Evolutionary conservation across 2,888 invertebrate genomes (phyloP).

Genomic region (Petrolisthes manimaculis): DNA sequence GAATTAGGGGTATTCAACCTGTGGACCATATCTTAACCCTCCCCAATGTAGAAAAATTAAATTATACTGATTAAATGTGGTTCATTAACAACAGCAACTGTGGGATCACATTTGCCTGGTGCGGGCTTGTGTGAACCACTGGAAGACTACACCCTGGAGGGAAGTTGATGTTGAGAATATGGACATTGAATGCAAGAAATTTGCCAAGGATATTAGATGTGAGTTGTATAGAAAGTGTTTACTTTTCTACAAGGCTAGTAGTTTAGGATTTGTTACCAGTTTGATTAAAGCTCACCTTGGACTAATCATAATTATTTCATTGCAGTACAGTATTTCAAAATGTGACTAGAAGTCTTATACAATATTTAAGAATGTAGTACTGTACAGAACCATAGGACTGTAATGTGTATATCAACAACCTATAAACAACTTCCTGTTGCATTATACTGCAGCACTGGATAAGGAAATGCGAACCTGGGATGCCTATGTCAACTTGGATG

Average conservation of each 20-base stretch:
- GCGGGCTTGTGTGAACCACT: conserved; percentile 90
- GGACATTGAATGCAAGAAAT: conserved; percentile 98
- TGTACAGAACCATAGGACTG: no score
- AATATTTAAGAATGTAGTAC: not conserved
- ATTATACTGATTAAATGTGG: not conserved
- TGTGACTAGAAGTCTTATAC: not conserved
- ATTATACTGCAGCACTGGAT: conserved; percentile 76
- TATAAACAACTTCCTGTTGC: no score
- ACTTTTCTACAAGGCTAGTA: no score
- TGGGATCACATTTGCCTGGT: conserved; percentile 96
- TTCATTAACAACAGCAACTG: conserved; percentile 78
- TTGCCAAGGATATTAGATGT: conserved; percentile 92
- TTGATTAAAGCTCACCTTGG: no score
- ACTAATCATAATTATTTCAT: no score
- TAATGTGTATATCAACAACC: not conserved
- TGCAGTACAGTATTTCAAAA: not conserved
- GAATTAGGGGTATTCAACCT: not conserved
- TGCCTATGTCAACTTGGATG: conserved; percentile 87
- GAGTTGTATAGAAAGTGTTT: conserved; percentile 65
- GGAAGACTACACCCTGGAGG: conserved; percentile 97
- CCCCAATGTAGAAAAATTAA: not conserved
- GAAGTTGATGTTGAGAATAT: conserved; percentile 98
- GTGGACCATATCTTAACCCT: not conserved
- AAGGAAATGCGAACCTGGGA: conserved; percentile 98
- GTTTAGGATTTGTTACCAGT: no score